phyloP scores from a whole-genome alignment of 2,113 vertebrate genomes.

The Actenoides hombroni region DNA sequence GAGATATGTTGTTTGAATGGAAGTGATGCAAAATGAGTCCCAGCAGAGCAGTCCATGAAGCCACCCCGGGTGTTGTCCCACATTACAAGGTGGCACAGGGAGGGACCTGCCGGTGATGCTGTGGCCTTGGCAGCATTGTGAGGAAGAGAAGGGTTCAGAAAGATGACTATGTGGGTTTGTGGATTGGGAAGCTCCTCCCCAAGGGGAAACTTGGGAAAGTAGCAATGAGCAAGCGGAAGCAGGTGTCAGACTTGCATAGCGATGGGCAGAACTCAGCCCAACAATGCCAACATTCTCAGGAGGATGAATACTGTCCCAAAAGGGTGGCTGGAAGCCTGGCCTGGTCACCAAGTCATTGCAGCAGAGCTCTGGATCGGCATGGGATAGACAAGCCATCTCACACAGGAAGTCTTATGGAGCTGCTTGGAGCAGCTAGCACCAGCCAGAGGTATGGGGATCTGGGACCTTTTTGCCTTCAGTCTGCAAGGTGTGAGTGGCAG shows the following conservation, averaged over 20 bases:
- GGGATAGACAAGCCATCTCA: not conserved
- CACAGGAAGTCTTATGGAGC: accelerated
- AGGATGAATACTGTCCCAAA: not conserved
- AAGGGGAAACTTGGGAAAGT: not conserved
- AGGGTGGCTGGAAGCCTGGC: not conserved
- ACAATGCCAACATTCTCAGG: not conserved
- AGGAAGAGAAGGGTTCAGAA: not conserved
- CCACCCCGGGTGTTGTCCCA: not conserved
- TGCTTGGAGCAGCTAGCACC: not conserved
- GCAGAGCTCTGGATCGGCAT: not conserved
- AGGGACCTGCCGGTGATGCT: not conserved
- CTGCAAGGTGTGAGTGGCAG: not conserved
- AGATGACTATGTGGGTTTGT: not conserved
- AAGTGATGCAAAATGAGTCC: accelerated
- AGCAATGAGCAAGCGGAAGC: accelerated
- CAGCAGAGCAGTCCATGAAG: too few relatives aligned
- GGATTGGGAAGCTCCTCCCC: not conserved
- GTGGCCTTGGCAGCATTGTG: not conserved
- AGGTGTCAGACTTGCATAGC: not conserved
- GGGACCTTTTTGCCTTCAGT: accelerated
- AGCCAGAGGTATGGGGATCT: not conserved
- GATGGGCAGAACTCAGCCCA: not conserved
- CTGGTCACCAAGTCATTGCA: not conserved
- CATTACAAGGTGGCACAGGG: not conserved
- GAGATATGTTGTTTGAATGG: not conserved